Evolutionary conservation across 1,140 invertebrate genomes (phyloP), one percentile per base, ranked within the genome.

Genomic region (Zaprionus lachaisei): DNA sequence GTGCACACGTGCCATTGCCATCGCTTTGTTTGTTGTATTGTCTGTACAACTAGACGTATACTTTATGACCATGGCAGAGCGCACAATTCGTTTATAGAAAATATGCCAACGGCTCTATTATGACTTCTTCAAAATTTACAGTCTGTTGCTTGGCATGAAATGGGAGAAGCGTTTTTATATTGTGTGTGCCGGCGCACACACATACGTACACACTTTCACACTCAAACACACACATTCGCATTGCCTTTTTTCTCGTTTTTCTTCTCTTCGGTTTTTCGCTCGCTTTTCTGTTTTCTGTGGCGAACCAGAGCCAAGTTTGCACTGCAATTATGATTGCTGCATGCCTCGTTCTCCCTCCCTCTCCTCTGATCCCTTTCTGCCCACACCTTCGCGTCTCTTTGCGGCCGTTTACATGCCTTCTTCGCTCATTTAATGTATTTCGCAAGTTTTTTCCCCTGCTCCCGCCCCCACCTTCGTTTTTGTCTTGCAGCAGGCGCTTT

Each of bases 31-130:
- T 79, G 54, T 38, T 44, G 24, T 63, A 68, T 78, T 78, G 73
- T 83, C 75, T 79, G 84, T 58, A 71, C 68, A 73, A 70, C 69
- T 69, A 89, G 84, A 89, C 84, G 84, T 83, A 74, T 79, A 89
- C 84, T 81, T 90, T 41, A 80, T 64, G 58, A 73, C 74, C 69
- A 58, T 63, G 65, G 80, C 69, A 72, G 47, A 68, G 76, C 77
- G 28, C 83, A 80, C 80, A 80, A 87, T 87, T 81, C 81, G 84
- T 83, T 87, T 87, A 87, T 89, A 89, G 84, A 89, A 87, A 89
- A 89, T 87, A 89, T 89, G 84, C 84, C 84, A 87, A 84, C 84
- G 75, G 84, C 81, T 89, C 81, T 90, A 89, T 90, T 89, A 89
- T 78, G 81, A 90, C 84, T 90, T 84, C 81, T 89, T 84, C 81